Base-by-base conservation (phyloP, 2,888 invertebrate genomes). In the Lottia gigantea region DNA sequence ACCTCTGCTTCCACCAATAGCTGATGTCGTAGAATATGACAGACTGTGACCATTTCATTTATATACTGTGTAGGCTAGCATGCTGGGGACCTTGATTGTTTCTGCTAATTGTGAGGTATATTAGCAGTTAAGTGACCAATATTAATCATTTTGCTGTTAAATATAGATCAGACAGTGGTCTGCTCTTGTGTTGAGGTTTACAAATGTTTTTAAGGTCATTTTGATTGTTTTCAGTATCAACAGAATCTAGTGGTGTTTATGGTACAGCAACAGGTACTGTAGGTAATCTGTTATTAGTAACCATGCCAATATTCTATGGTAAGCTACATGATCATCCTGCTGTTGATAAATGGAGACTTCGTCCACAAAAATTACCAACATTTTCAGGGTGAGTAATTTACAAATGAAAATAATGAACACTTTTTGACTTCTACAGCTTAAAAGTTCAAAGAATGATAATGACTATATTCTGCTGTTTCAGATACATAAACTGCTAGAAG, bases 271-370 rank as follows among this genome's bases (percentile, higher is more conserved):
- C 76, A 49, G 83, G 83, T 25, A 80, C 77, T 49, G 80, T 81
- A 62, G 78, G 80, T 67, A 75, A 76, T 70, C 73, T 71, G 40
- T 74, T 83, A 63, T 67, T 77, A 23, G 78, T 83, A 2, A 74
- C 77, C 26, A 74, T 78, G 46, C 83, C 85, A 6, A n/a, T 86
- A 63, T 84, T 83, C 64, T 46, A 83, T 31, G 86, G 86, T 14
- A 75, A 78, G 25, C 77, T 86, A 11, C 86, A 85, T 71, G 74
- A 78, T 31, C 81, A 84, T 72, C 77, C 82, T 0, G 76, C 80
- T 16, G 62, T 82, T 11, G 72, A 85, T 74, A 79, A 78, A n/a
- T 86, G 86, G 86, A 79, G 81, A 46, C 70, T 70, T 6, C 72
- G 78, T 8, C 74, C 76, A 1, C 61, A 64, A 0, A 45, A 67